phyloP scores from a whole-genome alignment of 2,888 invertebrate species.

The Hybos culiciformis region DNA sequence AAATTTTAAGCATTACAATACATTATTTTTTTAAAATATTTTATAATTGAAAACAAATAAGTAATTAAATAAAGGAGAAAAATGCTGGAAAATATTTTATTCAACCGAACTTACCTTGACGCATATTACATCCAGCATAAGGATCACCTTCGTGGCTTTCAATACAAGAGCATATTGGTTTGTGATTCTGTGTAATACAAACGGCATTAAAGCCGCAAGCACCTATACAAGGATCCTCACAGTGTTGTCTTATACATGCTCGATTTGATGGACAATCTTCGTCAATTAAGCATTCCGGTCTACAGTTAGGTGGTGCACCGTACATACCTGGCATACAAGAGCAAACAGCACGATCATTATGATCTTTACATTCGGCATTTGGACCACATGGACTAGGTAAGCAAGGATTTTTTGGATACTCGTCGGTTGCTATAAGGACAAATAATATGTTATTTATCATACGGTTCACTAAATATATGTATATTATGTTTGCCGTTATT shows the following conservation, averaged over 20 bases:
- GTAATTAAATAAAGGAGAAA: not conserved
- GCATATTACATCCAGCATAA: conserved; percentile 55
- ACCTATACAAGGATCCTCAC: conserved; percentile 60
- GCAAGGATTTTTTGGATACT: conserved; percentile 45
- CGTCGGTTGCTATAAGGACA: conserved; percentile 28
- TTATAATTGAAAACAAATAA: not conserved
- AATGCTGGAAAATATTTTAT: conserved; percentile 12
- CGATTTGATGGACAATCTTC: conserved; percentile 59
- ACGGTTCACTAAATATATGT: conserved; percentile 1
- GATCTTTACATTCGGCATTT: conserved; percentile 58
- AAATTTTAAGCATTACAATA: conserved; percentile 10
- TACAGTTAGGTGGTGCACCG: conserved; percentile 65
- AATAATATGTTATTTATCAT: not conserved
- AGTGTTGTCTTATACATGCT: conserved; percentile 57
- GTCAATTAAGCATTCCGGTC: conserved; percentile 60
- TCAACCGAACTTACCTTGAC: conserved; percentile 44
- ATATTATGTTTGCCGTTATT: too few species aligned
- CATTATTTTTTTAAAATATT: not conserved
- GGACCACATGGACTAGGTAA: conserved; percentile 62
- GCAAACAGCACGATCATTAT: conserved; percentile 55
- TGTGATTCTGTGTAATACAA: conserved; percentile 56
- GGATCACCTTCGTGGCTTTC: conserved; percentile 63
- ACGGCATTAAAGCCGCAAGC: conserved; percentile 59
- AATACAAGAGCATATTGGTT: conserved; percentile 59
- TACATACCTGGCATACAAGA: conserved; percentile 59